A percentile compares a stretch with the other conserved stretches of the same genome.
Evolutionary conservation across 2,888 invertebrate species (phyloP).

Genomic region (Nasonovia ribisnigri): DNA sequence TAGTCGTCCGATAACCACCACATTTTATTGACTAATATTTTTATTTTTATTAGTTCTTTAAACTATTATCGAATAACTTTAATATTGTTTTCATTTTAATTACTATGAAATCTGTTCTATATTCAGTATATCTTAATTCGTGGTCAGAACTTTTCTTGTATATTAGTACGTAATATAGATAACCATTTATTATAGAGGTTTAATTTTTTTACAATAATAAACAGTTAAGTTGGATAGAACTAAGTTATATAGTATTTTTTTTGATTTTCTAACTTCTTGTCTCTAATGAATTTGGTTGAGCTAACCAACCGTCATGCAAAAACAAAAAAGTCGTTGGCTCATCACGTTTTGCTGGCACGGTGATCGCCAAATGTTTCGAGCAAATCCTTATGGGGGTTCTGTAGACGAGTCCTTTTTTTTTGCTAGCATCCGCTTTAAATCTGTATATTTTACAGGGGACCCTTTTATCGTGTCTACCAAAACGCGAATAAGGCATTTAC

Average conservation of each 20-base stretch:
- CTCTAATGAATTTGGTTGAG: not conserved
- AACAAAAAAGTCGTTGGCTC: constrained; percentile 19
- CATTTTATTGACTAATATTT: not conserved
- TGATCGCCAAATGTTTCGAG: constrained; percentile 5
- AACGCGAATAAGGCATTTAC: constrained; percentile 15
- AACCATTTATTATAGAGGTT: not conserved
- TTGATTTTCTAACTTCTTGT: not conserved
- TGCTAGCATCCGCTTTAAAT: not conserved
- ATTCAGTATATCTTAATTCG: too few species aligned
- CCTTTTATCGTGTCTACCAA: constrained; percentile 34
- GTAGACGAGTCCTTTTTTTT: not conserved
- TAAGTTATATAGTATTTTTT: not conserved
- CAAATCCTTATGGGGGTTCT: not conserved
- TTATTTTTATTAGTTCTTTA: not conserved
- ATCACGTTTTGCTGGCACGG: constrained; percentile 11
- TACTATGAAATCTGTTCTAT: too few species aligned
- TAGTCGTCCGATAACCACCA: not conserved
- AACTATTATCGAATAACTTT: not conserved
- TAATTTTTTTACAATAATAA: not conserved
- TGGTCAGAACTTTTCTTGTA: not conserved
- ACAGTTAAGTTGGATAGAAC: not conserved
- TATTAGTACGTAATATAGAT: not conserved
- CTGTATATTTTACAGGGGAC: not conserved
- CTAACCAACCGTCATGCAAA: not conserved
- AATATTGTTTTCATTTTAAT: constrained; percentile 2